Base-by-base conservation (phyloP, 2,888 invertebrate genomes). In the Euplexia lucipara region DNA sequence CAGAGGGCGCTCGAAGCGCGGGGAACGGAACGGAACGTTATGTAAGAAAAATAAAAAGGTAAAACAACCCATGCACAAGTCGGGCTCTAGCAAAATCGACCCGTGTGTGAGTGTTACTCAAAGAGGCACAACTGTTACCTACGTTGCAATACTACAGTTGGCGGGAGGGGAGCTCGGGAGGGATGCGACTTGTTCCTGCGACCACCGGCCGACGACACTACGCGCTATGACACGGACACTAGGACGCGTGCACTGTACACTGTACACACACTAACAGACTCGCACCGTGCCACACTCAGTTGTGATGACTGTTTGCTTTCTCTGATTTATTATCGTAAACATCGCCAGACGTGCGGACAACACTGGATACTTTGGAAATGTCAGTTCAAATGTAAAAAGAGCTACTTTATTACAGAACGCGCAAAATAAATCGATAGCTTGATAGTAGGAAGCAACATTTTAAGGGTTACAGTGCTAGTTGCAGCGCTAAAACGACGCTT, bases 291-390 rank as follows among this genome's bases (percentile, higher is more conserved):
- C 93, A 93, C 93, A 91, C 90, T 87, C 88, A 92, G 92, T 93
- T 94, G 95, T 95, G 95, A 94, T 95, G 95, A 93, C 88, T 86
- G 88, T 91, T 92, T 91, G 90, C 90, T 91, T 91, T 83, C 84
- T 92, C 90, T 89, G 82, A 86, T 90, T 91, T 89, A 91, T 91
- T 91, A 91, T 90, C 89, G 86, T 84, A 85, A 70, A 71, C 47
- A 74, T 75, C 75, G 78, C 70, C 78, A 71, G 75, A 64, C 90
- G 86, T 86, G 89, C 82, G 89, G 92, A 93, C 93, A 93, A 93
- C 91, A 91, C 90, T 86, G 81, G 18, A 22, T 39, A 53, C 20
- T 52, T 61, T 51, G 54, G 3, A 54, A 51, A 57, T 32, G 0
- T 44, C 16, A 16, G 5, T 45, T 35, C 32, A 62, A 59, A 65